Evolutionary conservation across 2,888 invertebrate species (phyloP), one percentile per base, ranked within the genome.

Genomic region (Andrena praecox): DNA sequence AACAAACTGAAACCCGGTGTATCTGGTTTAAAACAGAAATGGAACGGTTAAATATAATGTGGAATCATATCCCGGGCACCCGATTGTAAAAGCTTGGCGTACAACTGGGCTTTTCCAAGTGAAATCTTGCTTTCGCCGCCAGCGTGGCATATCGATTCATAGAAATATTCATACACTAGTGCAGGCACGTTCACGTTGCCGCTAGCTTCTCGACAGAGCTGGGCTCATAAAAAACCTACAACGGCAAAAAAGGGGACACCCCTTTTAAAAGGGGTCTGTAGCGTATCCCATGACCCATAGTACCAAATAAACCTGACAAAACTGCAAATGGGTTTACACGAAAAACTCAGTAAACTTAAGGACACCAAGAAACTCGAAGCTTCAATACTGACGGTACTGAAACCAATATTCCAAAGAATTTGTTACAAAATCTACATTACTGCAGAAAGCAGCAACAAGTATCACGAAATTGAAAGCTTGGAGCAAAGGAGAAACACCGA

Each of bases 51-150:
- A 52, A 66, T 64, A 5, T 35, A 12, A 66, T 29, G 42, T 66
- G 52, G 31, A 64, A 66, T 35, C 27, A 50, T 42, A 42, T 31
- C 12, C 56, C 8, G 20, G 20, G 42, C 56, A 66, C 42, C 54
- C 66, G 20, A 24, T 73, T 42, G 56, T 42, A 35, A 73, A 73
- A 73, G 35, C 33, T 42, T 64, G 48, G 66, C 29, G 56, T 66
- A 27, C 20, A 20, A 20, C 42, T 52, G 63, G 10, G 10, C 20
- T 64, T 64, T 64, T 42, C 20, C 63, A 27, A 33, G 20, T n/a
- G 35, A 73, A 64, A 54, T 52, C 27, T 27, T 35, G 29, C n/a
- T 64, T 56, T 12, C 8, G 27, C 64, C 16, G 16, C 10, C 62
- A 33, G 31, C 20, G 20, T 16, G 20, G 20, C 35, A 10, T 16